A percentile compares a stretch with the other conserved stretches of the same genome.
Evolutionary conservation across 2,113 vertebrate genomes (phyloP).

Genomic region (Nerophis ophidion): DNA sequence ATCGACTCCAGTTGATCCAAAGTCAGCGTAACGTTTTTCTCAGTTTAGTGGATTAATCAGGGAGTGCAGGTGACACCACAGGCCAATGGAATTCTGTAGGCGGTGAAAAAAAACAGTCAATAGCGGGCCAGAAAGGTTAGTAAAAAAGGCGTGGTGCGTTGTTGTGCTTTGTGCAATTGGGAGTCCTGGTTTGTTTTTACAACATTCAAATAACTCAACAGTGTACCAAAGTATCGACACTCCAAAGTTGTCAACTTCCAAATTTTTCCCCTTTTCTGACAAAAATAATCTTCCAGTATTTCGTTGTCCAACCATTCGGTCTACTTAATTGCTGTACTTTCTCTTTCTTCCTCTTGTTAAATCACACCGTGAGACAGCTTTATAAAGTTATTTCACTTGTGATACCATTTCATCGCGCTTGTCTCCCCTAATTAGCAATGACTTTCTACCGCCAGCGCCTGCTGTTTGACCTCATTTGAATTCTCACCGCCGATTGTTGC

Average conservation of each 20-base stretch:
- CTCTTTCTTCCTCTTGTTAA: slow-evolving; percentile 6
- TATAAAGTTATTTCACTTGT: slow-evolving; percentile 26
- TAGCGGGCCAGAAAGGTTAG: background rate
- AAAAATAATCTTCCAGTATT: too few relatives aligned
- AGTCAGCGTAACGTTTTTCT: background rate
- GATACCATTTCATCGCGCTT: slow-evolving; percentile 42
- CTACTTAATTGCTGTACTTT: background rate
- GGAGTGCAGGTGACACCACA: slow-evolving; percentile 31
- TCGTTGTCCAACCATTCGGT: background rate
- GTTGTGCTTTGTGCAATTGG: too few relatives aligned
- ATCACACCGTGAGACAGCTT: slow-evolving; percentile 5
- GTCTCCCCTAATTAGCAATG: slow-evolving; percentile 49
- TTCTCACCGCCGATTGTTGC: slow-evolving; percentile 39
- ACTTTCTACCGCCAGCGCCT: slow-evolving; percentile 26
- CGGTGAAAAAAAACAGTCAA: background rate
- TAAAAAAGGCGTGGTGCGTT: slow-evolving; percentile 1
- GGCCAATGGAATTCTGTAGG: slow-evolving; percentile 43
- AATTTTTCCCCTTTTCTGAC: background rate
- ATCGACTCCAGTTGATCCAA: background rate
- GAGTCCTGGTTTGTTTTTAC: slow-evolving; percentile 32
- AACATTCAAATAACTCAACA: slow-evolving; percentile 12
- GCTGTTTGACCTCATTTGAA: slow-evolving; percentile 53
- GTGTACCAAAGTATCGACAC: background rate
- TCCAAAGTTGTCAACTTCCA: slow-evolving; percentile 11
- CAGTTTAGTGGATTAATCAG: too few relatives aligned